Conservation (phyloP, 2,113 vertebrate genomes). For the Pomatostomus ruficeps region DNA sequence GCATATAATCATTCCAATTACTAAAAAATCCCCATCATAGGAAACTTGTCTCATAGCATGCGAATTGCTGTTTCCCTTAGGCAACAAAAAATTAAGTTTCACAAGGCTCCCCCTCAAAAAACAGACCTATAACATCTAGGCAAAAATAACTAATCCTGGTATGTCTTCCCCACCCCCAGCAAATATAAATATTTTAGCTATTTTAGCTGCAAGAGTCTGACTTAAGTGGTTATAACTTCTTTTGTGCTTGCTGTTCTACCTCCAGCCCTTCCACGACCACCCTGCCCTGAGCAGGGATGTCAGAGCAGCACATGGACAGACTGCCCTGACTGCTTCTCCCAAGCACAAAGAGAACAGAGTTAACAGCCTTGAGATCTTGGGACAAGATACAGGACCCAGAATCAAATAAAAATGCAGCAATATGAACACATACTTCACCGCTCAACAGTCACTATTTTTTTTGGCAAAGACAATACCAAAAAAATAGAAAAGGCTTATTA, state of each 20-base stretch:
- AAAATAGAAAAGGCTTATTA: conserved; percentile 21
- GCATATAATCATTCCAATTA: not conserved
- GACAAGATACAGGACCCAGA: not conserved
- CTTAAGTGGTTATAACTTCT: not conserved
- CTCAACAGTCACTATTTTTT: conserved; percentile 26
- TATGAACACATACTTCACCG: not conserved
- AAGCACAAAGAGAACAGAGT: not conserved
- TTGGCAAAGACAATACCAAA: conserved; percentile 33
- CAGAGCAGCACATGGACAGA: fast-evolving
- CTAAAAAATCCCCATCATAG: not conserved
- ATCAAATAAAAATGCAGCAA: not conserved
- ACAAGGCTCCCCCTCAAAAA: not conserved
- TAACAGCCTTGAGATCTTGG: not conserved
- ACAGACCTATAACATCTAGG: not conserved
- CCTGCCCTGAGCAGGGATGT: not conserved
- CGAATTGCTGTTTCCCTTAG: not conserved
- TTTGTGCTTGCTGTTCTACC: not conserved
- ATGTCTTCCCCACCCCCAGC: not conserved
- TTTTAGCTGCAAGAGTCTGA: not conserved
- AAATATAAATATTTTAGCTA: conserved; percentile 20
- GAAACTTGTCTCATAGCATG: not conserved
- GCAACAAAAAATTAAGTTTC: conserved; percentile 7
- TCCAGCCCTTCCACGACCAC: not conserved
- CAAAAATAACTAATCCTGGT: not conserved
- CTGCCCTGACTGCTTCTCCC: not conserved